Percentiles rank a stretch among this genome's conserved stretches.
Conservation (phyloP, 2,113 vertebrate genomes). For the Petromus typicus region DNA sequence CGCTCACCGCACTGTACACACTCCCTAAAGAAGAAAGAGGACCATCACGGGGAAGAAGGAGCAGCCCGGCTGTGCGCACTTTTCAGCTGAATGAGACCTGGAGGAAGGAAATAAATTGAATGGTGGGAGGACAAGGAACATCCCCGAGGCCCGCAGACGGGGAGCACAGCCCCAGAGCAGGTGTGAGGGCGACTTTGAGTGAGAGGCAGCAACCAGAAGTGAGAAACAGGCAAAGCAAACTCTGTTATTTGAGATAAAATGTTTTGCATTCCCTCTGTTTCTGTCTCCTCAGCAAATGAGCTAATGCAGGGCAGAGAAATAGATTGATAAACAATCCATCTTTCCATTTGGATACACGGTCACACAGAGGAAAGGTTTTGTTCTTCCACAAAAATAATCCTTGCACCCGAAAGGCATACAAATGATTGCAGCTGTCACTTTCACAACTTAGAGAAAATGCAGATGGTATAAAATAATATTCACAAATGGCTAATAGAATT, state of each 20-base stretch:
- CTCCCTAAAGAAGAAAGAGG: neutral
- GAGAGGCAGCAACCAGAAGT: conserved; percentile 39
- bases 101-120: neutral
- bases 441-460: conserved; percentile 87
- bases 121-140: neutral
- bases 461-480: conserved; percentile 90
- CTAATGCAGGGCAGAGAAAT: conserved; percentile 80
- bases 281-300: conserved; percentile 86
- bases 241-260: conserved; percentile 81
- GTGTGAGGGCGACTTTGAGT: conserved; percentile 62
- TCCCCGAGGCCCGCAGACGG: neutral
- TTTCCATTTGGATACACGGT: conserved; percentile 81
- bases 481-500: conserved; percentile 89
- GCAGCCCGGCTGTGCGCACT: neutral
- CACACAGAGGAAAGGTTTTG: conserved; percentile 82
- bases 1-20: neutral
- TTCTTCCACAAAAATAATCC: conserved; percentile 71
- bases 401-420: conserved; percentile 84
- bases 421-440: conserved; percentile 87
- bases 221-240: conserved; percentile 63
- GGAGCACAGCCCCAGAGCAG: neutral
- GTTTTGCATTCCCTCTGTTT: conserved; percentile 74
- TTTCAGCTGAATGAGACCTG: neutral
- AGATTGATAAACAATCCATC: conserved; percentile 86
- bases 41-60: neutral